Base-by-base conservation (phyloP, 2,888 invertebrate species). In the Chloroclystis v-ata region DNA sequence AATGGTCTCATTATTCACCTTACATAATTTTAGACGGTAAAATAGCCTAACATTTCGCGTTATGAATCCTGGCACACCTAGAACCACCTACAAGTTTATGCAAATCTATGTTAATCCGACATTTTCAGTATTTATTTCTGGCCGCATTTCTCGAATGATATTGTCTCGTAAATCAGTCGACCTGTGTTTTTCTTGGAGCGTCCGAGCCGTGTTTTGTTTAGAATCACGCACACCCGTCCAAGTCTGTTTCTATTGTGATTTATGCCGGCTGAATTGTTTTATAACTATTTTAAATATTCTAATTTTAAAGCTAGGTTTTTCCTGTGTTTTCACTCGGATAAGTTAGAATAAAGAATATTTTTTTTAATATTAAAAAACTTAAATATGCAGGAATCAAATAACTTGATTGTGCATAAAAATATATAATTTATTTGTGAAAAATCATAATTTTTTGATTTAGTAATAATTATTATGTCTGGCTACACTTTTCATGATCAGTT, bases 141-240 rank as follows among this genome's bases (percentile, higher is more conserved):
- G 78, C 78, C 72, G 76, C 79, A 82, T 83, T 81, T 80, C 79
- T 82, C 69, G 78, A 78, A 82, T 82, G 76, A 81, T 82, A 79
- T 82, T 78, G 82, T 82, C 76, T 78, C 81, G 80, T 87, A 86
- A 87, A 86, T 86, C 86, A 83, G 84, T 78, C 82, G 73, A 68
- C 62, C 70, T 59, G 72, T 87, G 84, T 87, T 86, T 84, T 84
- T 85, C 85, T 86, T 86, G 85, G 85, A 79, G 75, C 76, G 67
- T 68, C 63, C 66, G 44, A 69, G 60, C 71, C 63, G 64, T 87
- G 83, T 87, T 87, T 86, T 85, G 86, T 84, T 84, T 82, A 82
- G 79, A 71, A 84, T 81, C 86, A 87, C 86, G 86, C 85, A 82
- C 82, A 78, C 72, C 79, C 78, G 82, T 82, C 76, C 63, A 68